Percentiles rank a stretch among this genome's conserved stretches.
Evolutionary conservation across 2,888 invertebrate genomes (phyloP).

Genomic region (Anorthoa munda): DNA sequence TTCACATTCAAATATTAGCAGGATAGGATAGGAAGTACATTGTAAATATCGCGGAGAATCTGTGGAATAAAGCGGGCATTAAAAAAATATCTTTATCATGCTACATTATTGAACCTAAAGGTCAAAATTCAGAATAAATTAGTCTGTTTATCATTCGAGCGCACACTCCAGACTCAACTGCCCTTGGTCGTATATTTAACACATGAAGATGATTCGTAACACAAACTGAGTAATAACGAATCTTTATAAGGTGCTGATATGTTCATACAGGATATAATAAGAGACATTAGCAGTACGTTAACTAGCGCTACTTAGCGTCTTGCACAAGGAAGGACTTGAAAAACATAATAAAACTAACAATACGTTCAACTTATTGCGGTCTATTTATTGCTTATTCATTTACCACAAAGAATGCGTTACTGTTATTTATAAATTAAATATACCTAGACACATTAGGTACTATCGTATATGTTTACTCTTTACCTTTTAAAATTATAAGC

Average conservation of each 20-base stretch:
- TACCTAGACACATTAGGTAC: not conserved
- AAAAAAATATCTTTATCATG: not conserved
- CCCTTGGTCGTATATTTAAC: conserved; percentile 86
- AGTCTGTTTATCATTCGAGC: conserved; percentile 40
- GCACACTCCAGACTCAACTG: conserved; percentile 71
- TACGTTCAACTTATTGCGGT: conserved; percentile 14
- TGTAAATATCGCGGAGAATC: not conserved
- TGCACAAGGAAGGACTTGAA: conserved; percentile 70
- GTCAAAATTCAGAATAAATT: conserved; percentile 24
- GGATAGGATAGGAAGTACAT: not conserved
- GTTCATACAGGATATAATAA: conserved; percentile 81
- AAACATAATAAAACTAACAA: conserved; percentile 51
- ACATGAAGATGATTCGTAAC: conserved; percentile 79
- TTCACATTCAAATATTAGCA: not conserved
- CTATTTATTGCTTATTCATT: conserved; percentile 22
- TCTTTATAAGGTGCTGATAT: conserved; percentile 85
- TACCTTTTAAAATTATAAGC: not conserved
- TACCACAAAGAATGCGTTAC: not conserved
- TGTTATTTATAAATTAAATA: not conserved
- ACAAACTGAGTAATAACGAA: conserved; percentile 86
- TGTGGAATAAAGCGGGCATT: not conserved
- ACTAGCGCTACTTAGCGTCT: conserved; percentile 75
- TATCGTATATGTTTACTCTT: not conserved
- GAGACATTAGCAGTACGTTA: conserved; percentile 77
- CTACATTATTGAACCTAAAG: not conserved